Base-by-base conservation (phyloP, 2,113 vertebrate species). In the Mystacornis crossleyi region DNA sequence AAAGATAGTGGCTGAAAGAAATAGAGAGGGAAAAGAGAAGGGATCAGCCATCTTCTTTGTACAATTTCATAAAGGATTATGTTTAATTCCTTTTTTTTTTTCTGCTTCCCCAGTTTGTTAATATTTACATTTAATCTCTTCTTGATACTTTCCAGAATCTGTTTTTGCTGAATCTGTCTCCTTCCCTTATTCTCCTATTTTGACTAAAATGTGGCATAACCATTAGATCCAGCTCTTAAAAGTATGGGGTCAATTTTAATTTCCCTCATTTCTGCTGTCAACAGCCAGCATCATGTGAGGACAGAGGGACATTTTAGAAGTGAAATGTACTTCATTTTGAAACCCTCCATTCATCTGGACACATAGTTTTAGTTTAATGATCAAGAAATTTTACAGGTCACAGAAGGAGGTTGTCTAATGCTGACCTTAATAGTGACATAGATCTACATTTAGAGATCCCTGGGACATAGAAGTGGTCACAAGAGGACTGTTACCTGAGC, bases 31-130 rank as follows among this genome's bases (percentile, higher is more conserved):
- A 18, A 72, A 71, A 34, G 23, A 65, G 65, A 53, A 65, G 7
- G 21, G 34, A 83, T 57, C 43, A 36, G 20, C 28, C 40, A 36
- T 70, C 71, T 95, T 93, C 65, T 73, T 58, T 86, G 71, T 74
- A 57, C 64, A 54, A 93, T 96, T 93, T 89, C 21, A 34, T 80
- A 94, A 86, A 74, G 50, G 75, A 97, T 95, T 94, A 95, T 90
- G 47, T 64, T 90, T 92, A 85, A 90, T 86, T 38, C 64, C 19
- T 31, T 58, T 54, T 58, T 89, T 82, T 86, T 43, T 42, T 5
- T 7, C 45, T 86, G 18, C 57, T 84, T 93, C 24, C 4, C 10
- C 18, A 57, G 9, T 91, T 94, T 82, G 28, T 64, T 93, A 94
- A 86, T 3, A 4, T 89, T 97, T 83, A n/a, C 47, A 61, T 87